Evolutionary conservation across 2,113 vertebrate species (phyloP).

Genomic region (Leucopsar rothschildi): DNA sequence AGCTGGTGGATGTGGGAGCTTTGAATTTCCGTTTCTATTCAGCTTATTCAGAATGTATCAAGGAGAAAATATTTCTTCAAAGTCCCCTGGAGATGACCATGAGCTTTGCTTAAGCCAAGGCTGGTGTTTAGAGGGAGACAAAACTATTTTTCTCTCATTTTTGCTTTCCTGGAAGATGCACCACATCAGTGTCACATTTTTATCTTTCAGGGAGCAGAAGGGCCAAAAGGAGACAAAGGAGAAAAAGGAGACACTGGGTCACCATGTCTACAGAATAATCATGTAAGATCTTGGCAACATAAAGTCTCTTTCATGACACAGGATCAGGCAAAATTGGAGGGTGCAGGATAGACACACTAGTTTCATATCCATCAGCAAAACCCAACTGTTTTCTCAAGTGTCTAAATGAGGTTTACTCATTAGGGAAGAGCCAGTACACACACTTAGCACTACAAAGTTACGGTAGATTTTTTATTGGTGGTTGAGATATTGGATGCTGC

Average conservation of each 20-base stretch:
- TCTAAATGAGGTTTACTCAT: neutral
- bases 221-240: conserved; percentile 88
- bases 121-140: neutral
- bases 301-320: fast-evolving
- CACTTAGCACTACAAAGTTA: fast-evolving
- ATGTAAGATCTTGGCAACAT: conserved; percentile 71
- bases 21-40: neutral
- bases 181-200: fast-evolving
- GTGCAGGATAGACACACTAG: neutral
- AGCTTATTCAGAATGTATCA: neutral
- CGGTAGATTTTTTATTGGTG: neutral
- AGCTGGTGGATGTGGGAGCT: neutral
- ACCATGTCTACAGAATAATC: conserved; percentile 79
- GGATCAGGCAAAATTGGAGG: neutral
- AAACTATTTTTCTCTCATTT: neutral
- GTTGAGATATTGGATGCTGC: neutral
- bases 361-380: neutral
- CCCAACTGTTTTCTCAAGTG: neutral
- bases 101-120: neutral
- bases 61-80: neutral
- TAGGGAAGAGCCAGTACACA: neutral
- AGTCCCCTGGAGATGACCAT: neutral
- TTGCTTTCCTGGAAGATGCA: neutral
- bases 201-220: conserved; percentile 80
- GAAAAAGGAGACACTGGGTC: conserved; percentile 85